phyloP scores from a whole-genome alignment of 2,113 vertebrate species.

The Prinia subflava region DNA sequence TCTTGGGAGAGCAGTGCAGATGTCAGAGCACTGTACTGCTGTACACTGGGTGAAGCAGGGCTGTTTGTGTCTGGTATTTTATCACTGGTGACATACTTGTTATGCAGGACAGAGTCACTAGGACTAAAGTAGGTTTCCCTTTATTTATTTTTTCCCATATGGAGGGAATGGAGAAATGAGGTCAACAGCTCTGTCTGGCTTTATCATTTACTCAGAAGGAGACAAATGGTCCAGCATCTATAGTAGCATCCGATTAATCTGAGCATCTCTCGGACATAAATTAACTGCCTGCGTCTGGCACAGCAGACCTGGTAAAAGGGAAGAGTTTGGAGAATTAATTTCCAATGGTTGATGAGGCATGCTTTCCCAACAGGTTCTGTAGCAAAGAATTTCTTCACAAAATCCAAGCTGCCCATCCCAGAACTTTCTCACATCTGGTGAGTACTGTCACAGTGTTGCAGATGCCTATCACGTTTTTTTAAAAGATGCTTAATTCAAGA shows the following conservation, averaged over 20 bases:
- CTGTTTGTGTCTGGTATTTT: neutral
- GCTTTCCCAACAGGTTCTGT: slow-evolving; percentile 80
- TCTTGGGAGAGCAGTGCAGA: neutral
- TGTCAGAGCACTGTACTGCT: neutral
- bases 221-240: neutral
- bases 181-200: slow-evolving; percentile 13
- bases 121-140: neutral
- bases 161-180: neutral
- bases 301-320: neutral
- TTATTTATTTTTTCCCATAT: slow-evolving; percentile 7
- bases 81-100: neutral
- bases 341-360: neutral
- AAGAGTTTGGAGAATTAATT: neutral
- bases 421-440: slow-evolving; percentile 98
- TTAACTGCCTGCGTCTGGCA: neutral
- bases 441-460: slow-evolving; percentile 39
- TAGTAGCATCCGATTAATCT: neutral
- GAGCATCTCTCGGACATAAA: neutral
- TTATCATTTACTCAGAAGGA: neutral
- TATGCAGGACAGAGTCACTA: neutral
- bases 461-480: neutral
- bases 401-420: slow-evolving; percentile 93
- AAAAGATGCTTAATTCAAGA: neutral
- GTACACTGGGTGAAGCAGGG: neutral
- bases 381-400: slow-evolving; percentile 98